Evolutionary conservation across 2,113 vertebrate species (phyloP).

Genomic region (rat (Rattus norvegicus)): GRCr8 NC_086019.1:231886001-231886500

Average conservation of each 20-base stretch:
- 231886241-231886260: neutral
- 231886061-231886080: slow-evolving; percentile 11
- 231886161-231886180: neutral
- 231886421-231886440: neutral
- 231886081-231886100: neutral
- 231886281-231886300: neutral
- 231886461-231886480: neutral
- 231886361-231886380: no score
- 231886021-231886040: neutral
- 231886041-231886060: neutral
- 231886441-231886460: slow-evolving; percentile 51
- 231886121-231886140: neutral
- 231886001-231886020: neutral
- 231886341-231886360: neutral
- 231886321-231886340: neutral
- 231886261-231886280: neutral
- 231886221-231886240: neutral
- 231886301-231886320: neutral
- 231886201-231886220: neutral
- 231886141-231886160: neutral
- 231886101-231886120: neutral
- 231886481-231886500: neutral
- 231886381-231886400: neutral
- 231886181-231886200: no score
- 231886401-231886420: neutral